phyloP scores from a whole-genome alignment of 2,888 invertebrate genomes.

The Pyrrhosoma nymphula region DNA sequence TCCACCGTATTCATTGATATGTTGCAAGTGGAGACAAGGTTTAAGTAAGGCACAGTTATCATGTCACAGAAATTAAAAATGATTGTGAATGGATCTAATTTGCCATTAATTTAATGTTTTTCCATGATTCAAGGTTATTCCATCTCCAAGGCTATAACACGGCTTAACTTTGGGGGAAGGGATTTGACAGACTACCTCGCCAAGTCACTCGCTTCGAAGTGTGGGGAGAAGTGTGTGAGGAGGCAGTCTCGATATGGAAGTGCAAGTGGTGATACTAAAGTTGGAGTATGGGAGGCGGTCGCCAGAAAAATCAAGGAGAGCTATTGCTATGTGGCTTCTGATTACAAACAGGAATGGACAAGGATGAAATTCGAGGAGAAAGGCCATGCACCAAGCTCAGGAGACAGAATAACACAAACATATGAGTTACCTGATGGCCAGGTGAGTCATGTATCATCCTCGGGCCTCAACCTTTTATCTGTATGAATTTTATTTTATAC shows the following conservation, averaged over 20 bases:
- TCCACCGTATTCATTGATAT: too few relatives aligned
- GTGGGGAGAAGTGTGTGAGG: constrained; percentile 52
- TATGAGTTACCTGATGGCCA: constrained; percentile 68
- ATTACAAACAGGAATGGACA: constrained; percentile 41
- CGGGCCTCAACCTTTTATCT: too few relatives aligned
- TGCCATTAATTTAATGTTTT: neutral
- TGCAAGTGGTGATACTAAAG: constrained; percentile 46
- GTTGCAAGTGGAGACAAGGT: too few relatives aligned
- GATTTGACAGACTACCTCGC: constrained; percentile 75
- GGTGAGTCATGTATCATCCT: neutral
- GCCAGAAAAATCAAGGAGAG: constrained; percentile 46
- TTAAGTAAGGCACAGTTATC: too few relatives aligned
- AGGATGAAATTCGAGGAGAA: constrained; percentile 4
- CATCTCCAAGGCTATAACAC: constrained; percentile 76
- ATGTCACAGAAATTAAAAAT: too few relatives aligned
- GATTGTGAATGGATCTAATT: neutral
- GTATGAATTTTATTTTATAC: too few relatives aligned
- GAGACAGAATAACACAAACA: constrained; percentile 28
- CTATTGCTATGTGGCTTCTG: constrained; percentile 60
- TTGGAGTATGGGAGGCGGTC: constrained; percentile 12
- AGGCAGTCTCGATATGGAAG: constrained; percentile 50
- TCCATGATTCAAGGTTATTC: constrained; percentile 74
- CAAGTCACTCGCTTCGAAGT: constrained; percentile 50
- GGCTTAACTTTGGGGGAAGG: constrained; percentile 77
- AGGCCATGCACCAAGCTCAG: neutral